These are phyloP conservation scores for Melopsittacus undulatus DNA, from an alignment of 2,797 vertebrate genomes.

Conservation along the genomic window DNA sequence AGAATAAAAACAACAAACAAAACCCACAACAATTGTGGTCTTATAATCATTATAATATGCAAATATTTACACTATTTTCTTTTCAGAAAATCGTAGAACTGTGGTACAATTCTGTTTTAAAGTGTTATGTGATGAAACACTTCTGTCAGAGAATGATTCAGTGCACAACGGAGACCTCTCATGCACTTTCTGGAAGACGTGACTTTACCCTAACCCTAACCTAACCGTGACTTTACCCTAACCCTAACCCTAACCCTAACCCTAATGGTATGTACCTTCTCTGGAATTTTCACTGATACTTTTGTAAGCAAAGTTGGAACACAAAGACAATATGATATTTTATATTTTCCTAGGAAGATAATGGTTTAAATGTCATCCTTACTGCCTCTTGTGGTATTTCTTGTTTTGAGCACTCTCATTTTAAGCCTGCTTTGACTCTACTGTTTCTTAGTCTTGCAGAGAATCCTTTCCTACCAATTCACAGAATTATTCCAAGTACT, in stretches of 20 bases:
- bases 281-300: not conserved
- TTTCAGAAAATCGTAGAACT: not conserved
- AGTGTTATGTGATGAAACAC: not conserved
- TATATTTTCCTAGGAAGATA: not conserved
- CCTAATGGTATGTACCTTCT: not conserved
- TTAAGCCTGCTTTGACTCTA: not conserved
- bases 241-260: too few species aligned
- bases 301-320: not conserved
- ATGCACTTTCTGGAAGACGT: not conserved
- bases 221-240: too few species aligned
- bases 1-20: not conserved
- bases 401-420: not conserved
- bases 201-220: too few species aligned
- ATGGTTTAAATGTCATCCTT: not conserved
- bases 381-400: not conserved
- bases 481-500: not conserved
- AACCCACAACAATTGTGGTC: accelerated
- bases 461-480: not conserved
- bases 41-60: not conserved
- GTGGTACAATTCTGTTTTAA: not conserved
- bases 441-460: not conserved
- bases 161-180: not conserved
- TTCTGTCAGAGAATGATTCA: not conserved
- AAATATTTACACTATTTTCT: not conserved
- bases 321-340: not conserved